phyloP scores from a whole-genome alignment of 2,113 vertebrate species.

The Alligator mississippiensis region DNA sequence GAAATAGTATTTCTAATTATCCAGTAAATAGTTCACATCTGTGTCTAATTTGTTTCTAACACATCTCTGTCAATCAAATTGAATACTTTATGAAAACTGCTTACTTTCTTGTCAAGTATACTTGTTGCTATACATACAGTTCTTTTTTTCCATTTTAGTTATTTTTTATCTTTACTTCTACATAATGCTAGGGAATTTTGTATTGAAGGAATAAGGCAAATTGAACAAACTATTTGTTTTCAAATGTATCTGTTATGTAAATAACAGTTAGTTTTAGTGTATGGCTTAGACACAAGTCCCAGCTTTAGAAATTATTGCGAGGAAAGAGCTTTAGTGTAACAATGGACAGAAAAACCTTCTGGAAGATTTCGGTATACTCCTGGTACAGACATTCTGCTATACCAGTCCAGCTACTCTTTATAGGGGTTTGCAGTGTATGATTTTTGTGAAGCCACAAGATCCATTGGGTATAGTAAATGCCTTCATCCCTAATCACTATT shows the following conservation, averaged over 20 bases:
- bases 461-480: background rate
- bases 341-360: background rate
- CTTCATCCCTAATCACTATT: background rate
- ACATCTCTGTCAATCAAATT: slow-evolving; percentile 70
- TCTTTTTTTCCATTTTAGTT: slow-evolving; percentile 36
- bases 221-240: background rate
- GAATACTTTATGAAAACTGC: slow-evolving; percentile 49
- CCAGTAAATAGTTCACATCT: slow-evolving; percentile 70
- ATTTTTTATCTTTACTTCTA: slow-evolving; percentile 8
- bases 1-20: slow-evolving; percentile 73
- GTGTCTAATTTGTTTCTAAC: slow-evolving; percentile 65
- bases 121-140: slow-evolving; percentile 41
- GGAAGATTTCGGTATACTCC: accelerated
- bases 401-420: background rate
- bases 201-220: slow-evolving; percentile 27
- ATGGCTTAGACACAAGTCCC: background rate
- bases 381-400: background rate
- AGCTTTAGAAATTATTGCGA: background rate
- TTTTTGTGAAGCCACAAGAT: background rate
- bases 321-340: background rate
- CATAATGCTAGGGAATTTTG: background rate
- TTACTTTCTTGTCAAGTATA: slow-evolving; percentile 35
- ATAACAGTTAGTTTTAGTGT: background rate
- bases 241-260: background rate
- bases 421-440: background rate